Conservation (phyloP, 2,113 vertebrate genomes). For the Taxidea taxus region DNA sequence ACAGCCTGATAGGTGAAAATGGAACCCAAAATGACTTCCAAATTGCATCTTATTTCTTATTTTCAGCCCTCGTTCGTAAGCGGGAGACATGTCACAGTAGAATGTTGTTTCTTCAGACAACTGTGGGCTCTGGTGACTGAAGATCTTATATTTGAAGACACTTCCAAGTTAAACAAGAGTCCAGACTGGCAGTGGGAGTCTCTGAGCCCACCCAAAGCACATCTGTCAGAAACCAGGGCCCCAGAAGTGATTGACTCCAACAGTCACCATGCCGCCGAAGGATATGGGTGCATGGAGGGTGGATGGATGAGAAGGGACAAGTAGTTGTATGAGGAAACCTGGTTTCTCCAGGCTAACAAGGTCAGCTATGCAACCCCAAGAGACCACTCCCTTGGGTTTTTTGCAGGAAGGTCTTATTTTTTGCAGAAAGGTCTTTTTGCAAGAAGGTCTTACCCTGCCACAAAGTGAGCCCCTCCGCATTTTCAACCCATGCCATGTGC, state of each 20-base stretch:
- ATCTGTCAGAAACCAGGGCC: not conserved
- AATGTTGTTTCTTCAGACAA: not conserved
- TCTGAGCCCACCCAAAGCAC: not conserved
- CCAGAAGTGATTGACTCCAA: not conserved
- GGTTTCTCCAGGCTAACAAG: not conserved
- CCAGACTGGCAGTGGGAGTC: not conserved
- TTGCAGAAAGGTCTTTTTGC: no score
- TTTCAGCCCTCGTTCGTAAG: not conserved
- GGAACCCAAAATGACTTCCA: not conserved
- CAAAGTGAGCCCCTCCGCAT: not conserved
- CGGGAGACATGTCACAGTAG: not conserved
- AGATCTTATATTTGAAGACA: not conserved
- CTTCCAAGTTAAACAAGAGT: not conserved
- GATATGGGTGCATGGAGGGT: accelerated
- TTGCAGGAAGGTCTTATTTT: no score
- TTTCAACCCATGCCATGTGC: not conserved
- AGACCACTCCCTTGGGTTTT: not conserved
- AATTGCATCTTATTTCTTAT: not conserved
- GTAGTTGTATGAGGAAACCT: not conserved
- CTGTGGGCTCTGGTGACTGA: accelerated
- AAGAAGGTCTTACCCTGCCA: not conserved
- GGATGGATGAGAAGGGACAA: not conserved
- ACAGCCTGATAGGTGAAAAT: not conserved
- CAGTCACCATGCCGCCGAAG: not conserved
- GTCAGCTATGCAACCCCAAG: not conserved